These are phyloP conservation scores for Platygyra sinensis DNA, from an alignment of 64 coral and sea anemone genomes.

Conservation along the genomic window DNA sequence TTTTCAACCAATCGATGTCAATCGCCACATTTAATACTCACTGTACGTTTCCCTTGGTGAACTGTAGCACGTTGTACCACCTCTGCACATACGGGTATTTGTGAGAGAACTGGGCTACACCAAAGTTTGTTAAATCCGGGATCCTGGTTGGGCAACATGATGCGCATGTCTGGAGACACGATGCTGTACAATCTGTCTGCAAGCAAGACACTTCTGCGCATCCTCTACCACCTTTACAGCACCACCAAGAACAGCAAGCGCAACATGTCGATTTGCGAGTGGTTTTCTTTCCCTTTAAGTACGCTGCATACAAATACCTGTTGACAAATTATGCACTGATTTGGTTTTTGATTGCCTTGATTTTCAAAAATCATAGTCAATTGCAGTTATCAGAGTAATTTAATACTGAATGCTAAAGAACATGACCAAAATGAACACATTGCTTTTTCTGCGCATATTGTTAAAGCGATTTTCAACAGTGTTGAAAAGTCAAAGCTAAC, in stretches of 20 bases:
- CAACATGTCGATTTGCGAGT: constrained; percentile 42
- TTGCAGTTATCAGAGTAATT: not conserved
- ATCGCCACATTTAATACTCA: not conserved
- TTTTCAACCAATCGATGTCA: not conserved
- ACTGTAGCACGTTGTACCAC: constrained; percentile 76
- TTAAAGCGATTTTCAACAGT: too few species aligned
- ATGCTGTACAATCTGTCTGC: constrained; percentile 40
- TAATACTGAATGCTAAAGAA: not conserved
- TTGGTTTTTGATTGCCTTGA: too few species aligned
- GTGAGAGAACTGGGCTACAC: constrained; percentile 16
- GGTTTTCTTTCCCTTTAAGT: constrained; percentile 63
- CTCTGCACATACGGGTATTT: constrained; percentile 59
- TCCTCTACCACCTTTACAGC: constrained; percentile 65
- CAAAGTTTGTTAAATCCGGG: constrained; percentile 53
- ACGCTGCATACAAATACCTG: constrained; percentile 22
- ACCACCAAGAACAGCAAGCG: constrained; percentile 70
- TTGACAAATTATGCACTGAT: not conserved
- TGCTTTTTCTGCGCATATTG: too few species aligned
- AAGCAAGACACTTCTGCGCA: constrained; percentile 47
- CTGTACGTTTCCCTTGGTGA: constrained; percentile 67
- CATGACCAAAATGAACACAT: too few species aligned
- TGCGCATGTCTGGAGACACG: constrained; percentile 62
- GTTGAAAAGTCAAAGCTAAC: too few species aligned
- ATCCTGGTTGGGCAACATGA: constrained; percentile 53
- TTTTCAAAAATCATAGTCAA: too few species aligned